Evolutionary conservation across 2,797 vertebrate species (phyloP).

Genomic region (Kryptolebias ocellatus): DNA sequence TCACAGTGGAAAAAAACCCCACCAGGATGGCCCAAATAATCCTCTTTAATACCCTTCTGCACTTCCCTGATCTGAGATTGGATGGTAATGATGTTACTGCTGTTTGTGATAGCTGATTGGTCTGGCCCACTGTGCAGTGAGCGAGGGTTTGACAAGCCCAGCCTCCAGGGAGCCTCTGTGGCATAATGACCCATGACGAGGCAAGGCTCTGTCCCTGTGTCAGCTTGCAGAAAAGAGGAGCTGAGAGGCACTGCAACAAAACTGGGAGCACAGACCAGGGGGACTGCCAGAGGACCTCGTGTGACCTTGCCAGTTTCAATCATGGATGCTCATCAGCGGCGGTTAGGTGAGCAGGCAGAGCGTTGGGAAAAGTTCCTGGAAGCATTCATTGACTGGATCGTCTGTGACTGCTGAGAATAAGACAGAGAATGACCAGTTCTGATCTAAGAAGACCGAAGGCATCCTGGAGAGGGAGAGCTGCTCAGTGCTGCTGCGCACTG

Average conservation of each 20-base stretch:
- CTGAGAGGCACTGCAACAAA: constrained; percentile 48
- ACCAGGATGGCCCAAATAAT: constrained; percentile 82
- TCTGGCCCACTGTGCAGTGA: constrained; percentile 57
- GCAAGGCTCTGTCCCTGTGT: constrained; percentile 53
- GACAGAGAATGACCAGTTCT: constrained; percentile 56
- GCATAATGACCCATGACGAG: constrained; percentile 71
- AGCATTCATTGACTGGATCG: constrained; percentile 60
- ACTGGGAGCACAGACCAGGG: constrained; percentile 37
- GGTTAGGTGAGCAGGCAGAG: constrained; percentile 51
- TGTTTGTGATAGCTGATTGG: constrained; percentile 78
- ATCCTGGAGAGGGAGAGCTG: constrained; percentile 65
- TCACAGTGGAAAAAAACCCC: constrained; percentile 49
- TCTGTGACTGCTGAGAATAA: constrained; percentile 57
- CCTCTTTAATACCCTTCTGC: constrained; percentile 83
- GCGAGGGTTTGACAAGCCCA: constrained; percentile 60
- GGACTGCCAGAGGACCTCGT: constrained; percentile 63
- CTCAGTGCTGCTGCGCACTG: constrained; percentile 68
- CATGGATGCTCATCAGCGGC: constrained; percentile 61
- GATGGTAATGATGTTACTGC: constrained; percentile 67
- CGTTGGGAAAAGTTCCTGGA: constrained; percentile 34
- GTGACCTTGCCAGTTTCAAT: constrained; percentile 80
- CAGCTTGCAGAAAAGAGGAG: constrained; percentile 48
- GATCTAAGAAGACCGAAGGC: constrained; percentile 64
- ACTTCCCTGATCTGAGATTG: constrained; percentile 78
- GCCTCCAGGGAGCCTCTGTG: constrained; percentile 63